Base-by-base conservation (phyloP, 2,797 vertebrate species). In the Xyrichtys novacula region DNA sequence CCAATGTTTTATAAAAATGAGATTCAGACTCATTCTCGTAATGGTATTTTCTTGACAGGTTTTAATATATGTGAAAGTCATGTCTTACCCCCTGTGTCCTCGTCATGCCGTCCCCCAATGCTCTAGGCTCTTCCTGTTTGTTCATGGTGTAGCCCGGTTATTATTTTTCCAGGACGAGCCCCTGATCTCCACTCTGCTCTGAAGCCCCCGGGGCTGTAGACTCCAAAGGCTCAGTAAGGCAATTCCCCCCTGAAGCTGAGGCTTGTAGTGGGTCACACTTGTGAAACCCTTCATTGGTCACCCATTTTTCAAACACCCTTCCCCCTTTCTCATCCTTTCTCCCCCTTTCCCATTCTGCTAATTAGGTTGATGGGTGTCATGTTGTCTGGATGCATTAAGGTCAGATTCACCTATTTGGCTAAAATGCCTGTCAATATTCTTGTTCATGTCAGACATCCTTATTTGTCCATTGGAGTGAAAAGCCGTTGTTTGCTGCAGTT, bases 361-460 rank as follows among this genome's bases (percentile, higher is more conserved):
- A 88, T 90, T 86, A 83, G 81, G 84, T 84, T 83, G 84, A 89
- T 66, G 73, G 76, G 71, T 88, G 84, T 86, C 78, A 76, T 59
- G 62, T 80, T 86, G 83, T 85, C 78, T 11, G 50, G 25, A 22
- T 50, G 48, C 49, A 85, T 88, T 85, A 72, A 50, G 71, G 78
- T 88, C 78, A 80, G 8, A 68, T 62, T 71, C 62, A 78, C 60
- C 57, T 71, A 28, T 57, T 7, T 15, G 43, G 36, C 60, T 56
- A 25, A 40, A 53, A 65, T 10, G 10, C 29, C 6, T 53, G 49
- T 60, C 64, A 71, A 47, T 61, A 67, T 23, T 25, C 14, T 48
- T 62, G 26, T 78, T 55, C 55, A 53, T 50, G n/a, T 14, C 25
- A 56, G 26, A 3, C 25, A 22, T 14, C 32, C 32, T 34, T 12